Conservation (phyloP, 2,113 vertebrate genomes). For the Eubucco bourcierii region DNA sequence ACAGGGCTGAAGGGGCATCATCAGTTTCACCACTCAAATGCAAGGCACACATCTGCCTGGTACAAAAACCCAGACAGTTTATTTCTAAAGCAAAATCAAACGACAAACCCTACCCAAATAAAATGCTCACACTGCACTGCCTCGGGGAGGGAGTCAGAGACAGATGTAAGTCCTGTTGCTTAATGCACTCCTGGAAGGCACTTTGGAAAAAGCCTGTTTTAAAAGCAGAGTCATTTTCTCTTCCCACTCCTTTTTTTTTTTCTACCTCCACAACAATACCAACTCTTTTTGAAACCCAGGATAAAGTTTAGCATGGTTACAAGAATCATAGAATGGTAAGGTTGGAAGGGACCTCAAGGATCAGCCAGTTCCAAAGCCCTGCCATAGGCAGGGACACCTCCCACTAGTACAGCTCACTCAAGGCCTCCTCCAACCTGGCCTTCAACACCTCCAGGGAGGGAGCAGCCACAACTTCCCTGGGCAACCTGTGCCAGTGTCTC, state of each 20-base stretch:
- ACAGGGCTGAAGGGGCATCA: neutral
- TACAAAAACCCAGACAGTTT: neutral
- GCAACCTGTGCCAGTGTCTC: no score
- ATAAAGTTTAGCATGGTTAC: neutral
- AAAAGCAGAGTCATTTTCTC: conserved; percentile 1
- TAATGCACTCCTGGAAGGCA: neutral
- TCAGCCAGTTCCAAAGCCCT: no score
- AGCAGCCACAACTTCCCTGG: no score
- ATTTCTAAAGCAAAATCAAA: neutral
- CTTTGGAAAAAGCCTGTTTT: neutral
- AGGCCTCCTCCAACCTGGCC: no score
- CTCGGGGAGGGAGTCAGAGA: neutral
- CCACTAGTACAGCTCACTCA: no score
- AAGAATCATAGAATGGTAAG: no score
- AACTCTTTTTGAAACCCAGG: neutral
- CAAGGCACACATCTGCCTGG: neutral
- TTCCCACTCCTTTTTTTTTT: neutral
- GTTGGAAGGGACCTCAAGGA: no score
- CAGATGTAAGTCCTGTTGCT: conserved; percentile 11
- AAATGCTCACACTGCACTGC: neutral
- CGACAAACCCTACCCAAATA: neutral
- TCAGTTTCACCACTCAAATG: neutral
- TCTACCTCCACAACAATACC: neutral
- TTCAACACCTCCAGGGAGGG: no score
- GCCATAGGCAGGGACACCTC: no score